Percentiles rank a stretch among this genome's conserved stretches.
phyloP scores from a whole-genome alignment of 2,113 vertebrate genomes.

The Antechinus stuartii region DNA sequence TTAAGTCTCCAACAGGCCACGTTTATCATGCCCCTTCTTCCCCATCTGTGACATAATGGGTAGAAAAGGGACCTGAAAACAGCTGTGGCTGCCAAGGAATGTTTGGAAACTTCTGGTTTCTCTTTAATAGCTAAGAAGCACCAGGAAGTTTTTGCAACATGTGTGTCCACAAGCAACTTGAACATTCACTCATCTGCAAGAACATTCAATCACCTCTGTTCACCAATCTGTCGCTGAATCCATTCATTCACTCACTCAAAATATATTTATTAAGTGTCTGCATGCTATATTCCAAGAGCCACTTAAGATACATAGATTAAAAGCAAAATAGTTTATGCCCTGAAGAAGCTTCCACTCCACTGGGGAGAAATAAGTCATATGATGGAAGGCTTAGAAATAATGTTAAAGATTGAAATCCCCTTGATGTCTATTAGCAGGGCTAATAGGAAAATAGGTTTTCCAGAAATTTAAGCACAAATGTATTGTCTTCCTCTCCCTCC shows the following conservation, averaged over 20 bases:
- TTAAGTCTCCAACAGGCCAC: background rate
- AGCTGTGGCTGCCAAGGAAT: constrained; percentile 51
- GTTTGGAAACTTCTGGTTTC: constrained; percentile 61
- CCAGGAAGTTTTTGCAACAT: constrained; percentile 41
- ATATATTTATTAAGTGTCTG: background rate
- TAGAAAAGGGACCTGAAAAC: constrained; percentile 21
- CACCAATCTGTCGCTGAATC: background rate
- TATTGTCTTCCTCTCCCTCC: background rate
- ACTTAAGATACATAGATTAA: background rate
- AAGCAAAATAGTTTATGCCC: background rate
- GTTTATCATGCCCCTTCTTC: background rate
- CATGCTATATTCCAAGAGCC: background rate
- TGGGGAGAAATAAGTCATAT: background rate
- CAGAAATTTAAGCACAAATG: background rate
- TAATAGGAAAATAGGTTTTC: background rate
- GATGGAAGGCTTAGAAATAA: background rate
- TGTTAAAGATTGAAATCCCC: background rate
- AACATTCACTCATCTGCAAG: background rate
- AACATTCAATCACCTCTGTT: background rate
- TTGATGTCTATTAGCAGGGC: background rate
- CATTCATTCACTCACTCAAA: background rate
- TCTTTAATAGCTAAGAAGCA: constrained; percentile 42
- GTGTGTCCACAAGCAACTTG: background rate
- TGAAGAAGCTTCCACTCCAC: background rate
- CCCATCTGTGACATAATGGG: background rate